phyloP scores from a whole-genome alignment of 2,797 vertebrate genomes.

The Oryzias sinensis region DNA sequence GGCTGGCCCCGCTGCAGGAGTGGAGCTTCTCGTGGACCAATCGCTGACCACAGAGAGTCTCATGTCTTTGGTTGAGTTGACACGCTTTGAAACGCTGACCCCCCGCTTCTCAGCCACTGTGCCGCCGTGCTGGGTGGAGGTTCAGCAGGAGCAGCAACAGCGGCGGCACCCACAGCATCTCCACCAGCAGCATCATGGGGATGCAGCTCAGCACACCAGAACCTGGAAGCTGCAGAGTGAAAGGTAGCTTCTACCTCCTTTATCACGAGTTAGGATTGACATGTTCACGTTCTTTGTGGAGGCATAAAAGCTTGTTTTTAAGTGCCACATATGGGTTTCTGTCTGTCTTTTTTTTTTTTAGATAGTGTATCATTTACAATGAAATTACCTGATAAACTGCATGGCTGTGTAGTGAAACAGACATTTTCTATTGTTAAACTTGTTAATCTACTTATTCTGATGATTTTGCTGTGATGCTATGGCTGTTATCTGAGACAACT shows the following conservation, averaged over 20 bases:
- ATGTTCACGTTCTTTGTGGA: too few species aligned
- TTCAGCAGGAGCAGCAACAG: slow-evolving; percentile 98
- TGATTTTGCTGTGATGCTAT: too few species aligned
- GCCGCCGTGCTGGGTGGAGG: slow-evolving; percentile 97
- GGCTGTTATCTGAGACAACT: too few species aligned
- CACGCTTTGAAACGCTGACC: slow-evolving; percentile 95
- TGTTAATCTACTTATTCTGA: too few species aligned
- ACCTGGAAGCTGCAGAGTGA: slow-evolving; percentile 98
- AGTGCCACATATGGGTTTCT: too few species aligned
- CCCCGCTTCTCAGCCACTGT: slow-evolving; percentile 97
- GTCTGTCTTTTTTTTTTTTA: too few species aligned
- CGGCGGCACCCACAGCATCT: slow-evolving; percentile 94
- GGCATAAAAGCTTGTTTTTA: too few species aligned
- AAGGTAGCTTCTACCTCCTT: slow-evolving; percentile 70
- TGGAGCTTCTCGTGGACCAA: slow-evolving; percentile 96
- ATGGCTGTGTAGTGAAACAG: too few species aligned
- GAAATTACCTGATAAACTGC: too few species aligned
- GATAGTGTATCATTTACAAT: too few species aligned
- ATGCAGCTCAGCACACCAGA: slow-evolving; percentile 96
- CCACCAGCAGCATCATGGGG: slow-evolving; percentile 97
- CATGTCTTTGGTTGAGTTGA: slow-evolving; percentile 94
- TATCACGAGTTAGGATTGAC: background rate
- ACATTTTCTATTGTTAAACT: too few species aligned
- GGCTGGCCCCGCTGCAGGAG: slow-evolving; percentile 73
- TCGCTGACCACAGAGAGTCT: slow-evolving; percentile 88